Evolutionary conservation across 2,113 vertebrate genomes (phyloP).

Genomic region (Todiramphus chloris): DNA sequence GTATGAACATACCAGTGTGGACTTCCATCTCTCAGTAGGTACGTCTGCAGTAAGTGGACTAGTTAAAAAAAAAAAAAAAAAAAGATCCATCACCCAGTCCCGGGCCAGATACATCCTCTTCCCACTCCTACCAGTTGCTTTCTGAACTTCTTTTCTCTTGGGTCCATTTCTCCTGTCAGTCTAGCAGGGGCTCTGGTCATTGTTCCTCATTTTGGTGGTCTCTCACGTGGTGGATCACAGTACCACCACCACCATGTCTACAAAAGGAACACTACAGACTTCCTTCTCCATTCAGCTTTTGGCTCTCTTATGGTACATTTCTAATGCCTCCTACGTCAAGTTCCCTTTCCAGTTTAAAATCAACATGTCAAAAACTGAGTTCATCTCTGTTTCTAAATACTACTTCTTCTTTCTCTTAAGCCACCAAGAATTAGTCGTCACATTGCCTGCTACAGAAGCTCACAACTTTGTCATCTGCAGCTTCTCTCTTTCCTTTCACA

Average conservation of each 20-base stretch:
- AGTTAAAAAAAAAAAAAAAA: not conserved
- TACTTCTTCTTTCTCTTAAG: not conserved
- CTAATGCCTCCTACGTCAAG: not conserved
- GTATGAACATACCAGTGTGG: fast-evolving
- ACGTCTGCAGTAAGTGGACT: not conserved
- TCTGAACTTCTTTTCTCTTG: not conserved
- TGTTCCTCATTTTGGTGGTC: not conserved
- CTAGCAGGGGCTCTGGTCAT: not conserved
- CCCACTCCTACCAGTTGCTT: not conserved
- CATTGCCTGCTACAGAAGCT: not conserved
- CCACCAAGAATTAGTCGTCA: conserved; percentile 1
- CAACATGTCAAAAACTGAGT: not conserved
- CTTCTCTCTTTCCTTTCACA: conserved; percentile 20
- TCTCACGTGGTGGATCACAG: not conserved
- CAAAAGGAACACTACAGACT: not conserved
- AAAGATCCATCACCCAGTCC: fast-evolving
- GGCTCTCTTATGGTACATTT: not conserved
- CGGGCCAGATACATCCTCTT: not conserved
- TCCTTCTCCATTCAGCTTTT: not conserved
- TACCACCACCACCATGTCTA: not conserved
- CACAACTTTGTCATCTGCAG: not conserved
- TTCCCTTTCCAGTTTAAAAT: not conserved
- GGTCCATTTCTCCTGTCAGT: not conserved
- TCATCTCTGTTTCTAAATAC: not conserved
- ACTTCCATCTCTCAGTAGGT: fast-evolving